Conservation (phyloP, 2,113 vertebrate species). For the Puffinus mauretanicus region DNA sequence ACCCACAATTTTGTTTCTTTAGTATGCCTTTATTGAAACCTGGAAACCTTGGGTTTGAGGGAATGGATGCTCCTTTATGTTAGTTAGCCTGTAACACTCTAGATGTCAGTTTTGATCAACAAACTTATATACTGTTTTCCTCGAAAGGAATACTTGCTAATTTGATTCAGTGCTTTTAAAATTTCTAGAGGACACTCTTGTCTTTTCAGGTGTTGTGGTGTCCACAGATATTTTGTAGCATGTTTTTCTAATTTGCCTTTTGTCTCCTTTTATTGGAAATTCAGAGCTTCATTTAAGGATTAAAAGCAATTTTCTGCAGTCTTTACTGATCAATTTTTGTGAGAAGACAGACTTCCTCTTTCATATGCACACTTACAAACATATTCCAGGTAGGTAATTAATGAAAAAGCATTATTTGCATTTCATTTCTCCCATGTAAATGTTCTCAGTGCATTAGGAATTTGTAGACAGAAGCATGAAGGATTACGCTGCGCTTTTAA, state of each 20-base stretch:
- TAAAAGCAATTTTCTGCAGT: neutral
- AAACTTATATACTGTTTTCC: neutral
- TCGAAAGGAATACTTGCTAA: neutral
- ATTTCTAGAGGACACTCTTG: neutral
- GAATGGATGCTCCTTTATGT: neutral
- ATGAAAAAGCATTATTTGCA: neutral
- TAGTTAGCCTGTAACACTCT: neutral
- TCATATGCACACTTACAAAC: neutral
- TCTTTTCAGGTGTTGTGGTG: neutral
- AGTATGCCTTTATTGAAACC: neutral
- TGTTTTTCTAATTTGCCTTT: conserved; percentile 9
- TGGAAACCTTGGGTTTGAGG: neutral
- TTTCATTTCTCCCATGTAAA: neutral
- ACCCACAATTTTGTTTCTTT: neutral
- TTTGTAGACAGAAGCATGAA: neutral
- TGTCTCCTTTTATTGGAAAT: neutral
- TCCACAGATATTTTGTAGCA: neutral
- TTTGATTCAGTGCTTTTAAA: neutral
- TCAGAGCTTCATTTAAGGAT: neutral
- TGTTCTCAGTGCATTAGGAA: neutral
- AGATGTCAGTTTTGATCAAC: neutral
- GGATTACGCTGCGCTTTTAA: neutral
- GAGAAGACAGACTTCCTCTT: neutral
- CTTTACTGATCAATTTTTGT: neutral
- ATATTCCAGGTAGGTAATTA: neutral